Evolutionary conservation across 2,797 vertebrate species (phyloP).

Genomic region (Rhincodon typus): DNA sequence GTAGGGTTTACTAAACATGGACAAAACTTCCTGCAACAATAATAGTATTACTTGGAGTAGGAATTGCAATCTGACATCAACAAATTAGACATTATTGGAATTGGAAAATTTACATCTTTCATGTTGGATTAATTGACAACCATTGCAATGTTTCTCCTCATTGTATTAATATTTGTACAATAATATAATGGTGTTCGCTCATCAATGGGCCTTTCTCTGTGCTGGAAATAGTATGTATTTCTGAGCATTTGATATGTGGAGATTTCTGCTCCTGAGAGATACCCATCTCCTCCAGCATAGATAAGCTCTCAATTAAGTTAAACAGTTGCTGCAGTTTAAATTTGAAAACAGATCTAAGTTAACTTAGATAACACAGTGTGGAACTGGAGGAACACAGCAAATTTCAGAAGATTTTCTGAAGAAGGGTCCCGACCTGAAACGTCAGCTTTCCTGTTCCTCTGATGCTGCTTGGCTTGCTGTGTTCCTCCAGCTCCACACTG

Average conservation of each 20-base stretch:
- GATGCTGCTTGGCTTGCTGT: too few relatives aligned
- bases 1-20: conserved; percentile 61
- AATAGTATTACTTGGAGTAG: conserved; percentile 33
- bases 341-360: too few relatives aligned
- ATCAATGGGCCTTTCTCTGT: background rate
- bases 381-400: too few relatives aligned
- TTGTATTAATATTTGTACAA: background rate
- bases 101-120: background rate
- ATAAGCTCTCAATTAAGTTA: too few relatives aligned
- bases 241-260: background rate
- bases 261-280: background rate
- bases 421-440: too few relatives aligned
- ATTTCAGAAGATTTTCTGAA: too few relatives aligned
- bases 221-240: background rate
- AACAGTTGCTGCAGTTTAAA: too few relatives aligned
- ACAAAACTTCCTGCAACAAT: conserved; percentile 59
- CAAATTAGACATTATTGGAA: background rate
- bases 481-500: too few relatives aligned
- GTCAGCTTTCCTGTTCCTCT: too few relatives aligned
- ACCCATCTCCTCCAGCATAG: background rate
- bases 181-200: background rate
- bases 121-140: background rate
- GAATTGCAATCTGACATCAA: background rate
- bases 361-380: too few relatives aligned
- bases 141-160: background rate